These are phyloP conservation scores for Archips crataeganus DNA, from an alignment of 2,888 invertebrate species.

Conservation along the genomic window DNA sequence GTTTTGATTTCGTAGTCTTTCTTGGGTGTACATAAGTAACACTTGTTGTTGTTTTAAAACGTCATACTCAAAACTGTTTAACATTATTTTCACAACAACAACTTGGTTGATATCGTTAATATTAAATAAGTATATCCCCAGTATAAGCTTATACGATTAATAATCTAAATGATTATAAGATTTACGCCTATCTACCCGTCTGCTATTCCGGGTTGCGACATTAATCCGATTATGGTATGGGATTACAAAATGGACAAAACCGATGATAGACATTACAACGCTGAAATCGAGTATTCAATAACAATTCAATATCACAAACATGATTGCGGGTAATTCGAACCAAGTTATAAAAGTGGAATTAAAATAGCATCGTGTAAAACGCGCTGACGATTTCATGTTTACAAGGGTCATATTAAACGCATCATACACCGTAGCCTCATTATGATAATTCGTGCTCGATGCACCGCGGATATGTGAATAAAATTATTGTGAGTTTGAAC, in stretches of 20 bases:
- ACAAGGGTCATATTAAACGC: conserved; percentile 57
- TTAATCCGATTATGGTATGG: conserved; percentile 29
- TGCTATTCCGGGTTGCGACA: conserved; percentile 19
- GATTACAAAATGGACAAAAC: conserved; percentile 6
- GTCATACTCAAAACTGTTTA: too few relatives aligned
- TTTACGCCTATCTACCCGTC: conserved; percentile 8
- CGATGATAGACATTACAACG: conserved; percentile 2
- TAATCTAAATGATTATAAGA: conserved; percentile 17
- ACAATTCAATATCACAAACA: conserved; percentile 6
- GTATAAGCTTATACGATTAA: neutral
- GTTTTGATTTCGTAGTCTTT: too few relatives aligned
- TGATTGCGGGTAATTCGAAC: conserved; percentile 16
- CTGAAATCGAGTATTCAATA: conserved; percentile 7
- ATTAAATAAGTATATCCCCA: neutral
- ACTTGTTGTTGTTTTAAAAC: neutral
- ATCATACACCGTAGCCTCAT: conserved; percentile 75
- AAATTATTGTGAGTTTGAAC: conserved; percentile 82
- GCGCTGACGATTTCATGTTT: conserved; percentile 52
- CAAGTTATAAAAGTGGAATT: conserved; percentile 16
- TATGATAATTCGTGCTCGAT: conserved; percentile 81
- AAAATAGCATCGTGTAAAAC: conserved; percentile 5
- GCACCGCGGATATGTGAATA: conserved; percentile 80
- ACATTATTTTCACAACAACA: neutral
- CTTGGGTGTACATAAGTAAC: neutral
- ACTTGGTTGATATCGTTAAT: neutral